Evolutionary conservation across 2,797 vertebrate genomes (phyloP).

Genomic region (Coilia nasus): DNA sequence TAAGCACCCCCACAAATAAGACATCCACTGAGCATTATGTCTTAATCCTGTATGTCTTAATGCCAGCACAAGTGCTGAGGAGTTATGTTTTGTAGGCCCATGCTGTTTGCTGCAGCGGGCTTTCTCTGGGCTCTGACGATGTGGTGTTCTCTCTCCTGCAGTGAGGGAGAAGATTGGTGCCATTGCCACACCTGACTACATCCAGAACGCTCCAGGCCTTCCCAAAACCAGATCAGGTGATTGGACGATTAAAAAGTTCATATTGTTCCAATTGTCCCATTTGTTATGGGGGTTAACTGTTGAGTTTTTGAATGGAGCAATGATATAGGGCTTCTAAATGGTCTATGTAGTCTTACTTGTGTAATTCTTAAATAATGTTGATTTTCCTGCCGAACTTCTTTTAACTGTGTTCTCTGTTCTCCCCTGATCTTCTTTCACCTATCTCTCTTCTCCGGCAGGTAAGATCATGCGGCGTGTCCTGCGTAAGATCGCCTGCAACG

Average conservation of each 20-base stretch:
- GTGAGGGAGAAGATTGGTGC: constrained; percentile 96
- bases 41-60: neutral
- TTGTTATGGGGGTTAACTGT: neutral
- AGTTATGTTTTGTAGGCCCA: neutral
- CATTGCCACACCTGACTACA: constrained; percentile 96
- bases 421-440: no score
- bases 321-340: neutral
- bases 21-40: neutral
- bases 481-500: constrained; percentile 89
- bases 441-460: constrained; percentile 69
- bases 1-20: neutral
- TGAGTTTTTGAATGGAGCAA: neutral
- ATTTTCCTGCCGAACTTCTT: neutral
- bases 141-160: constrained; percentile 57
- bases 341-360: neutral
- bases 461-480: constrained; percentile 96
- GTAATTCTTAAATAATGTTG: neutral
- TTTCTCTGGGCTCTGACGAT: neutral
- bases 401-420: no score
- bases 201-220: constrained; percentile 91
- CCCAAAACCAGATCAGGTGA: constrained; percentile 97
- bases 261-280: neutral
- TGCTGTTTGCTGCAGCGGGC: neutral
- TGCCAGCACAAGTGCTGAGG: constrained; percentile 8
- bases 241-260: neutral